Evolutionary conservation across 2,113 vertebrate genomes (phyloP).

Genomic region (Pantherophis guttatus): DNA sequence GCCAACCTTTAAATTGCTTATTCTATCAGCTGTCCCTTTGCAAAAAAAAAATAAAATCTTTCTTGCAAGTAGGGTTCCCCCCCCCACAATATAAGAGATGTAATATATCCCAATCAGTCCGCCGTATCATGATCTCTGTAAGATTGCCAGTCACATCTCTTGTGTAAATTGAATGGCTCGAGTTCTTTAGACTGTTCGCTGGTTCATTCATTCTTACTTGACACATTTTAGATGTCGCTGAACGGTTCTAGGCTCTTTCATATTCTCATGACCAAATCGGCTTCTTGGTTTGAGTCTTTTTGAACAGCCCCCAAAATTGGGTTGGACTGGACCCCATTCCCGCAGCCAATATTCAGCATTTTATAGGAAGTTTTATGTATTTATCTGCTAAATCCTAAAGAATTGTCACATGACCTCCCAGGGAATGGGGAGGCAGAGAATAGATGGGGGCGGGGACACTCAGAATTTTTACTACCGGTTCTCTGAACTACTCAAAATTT

Average conservation of each 20-base stretch:
- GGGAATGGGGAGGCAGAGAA: no score
- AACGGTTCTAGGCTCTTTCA: background rate
- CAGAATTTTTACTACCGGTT: no score
- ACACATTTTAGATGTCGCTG: background rate
- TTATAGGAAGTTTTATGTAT: background rate
- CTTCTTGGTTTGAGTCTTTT: background rate
- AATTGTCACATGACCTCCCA: no score
- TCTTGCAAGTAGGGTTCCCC: constrained; percentile 5
- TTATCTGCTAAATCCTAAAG: background rate
- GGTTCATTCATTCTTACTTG: background rate
- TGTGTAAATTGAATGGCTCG: background rate
- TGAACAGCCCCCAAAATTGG: background rate
- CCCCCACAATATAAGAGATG: constrained; percentile 19
- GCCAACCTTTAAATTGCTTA: constrained; percentile 47
- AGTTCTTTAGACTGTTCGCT: background rate
- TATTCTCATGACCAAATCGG: background rate
- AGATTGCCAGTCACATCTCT: background rate
- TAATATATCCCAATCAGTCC: background rate
- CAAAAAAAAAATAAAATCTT: constrained; percentile 28
- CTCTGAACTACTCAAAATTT: no score
- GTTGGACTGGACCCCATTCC: background rate
- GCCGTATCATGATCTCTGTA: background rate
- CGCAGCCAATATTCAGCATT: background rate
- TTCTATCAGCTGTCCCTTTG: constrained; percentile 30
- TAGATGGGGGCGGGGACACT: no score